Percentiles rank a stretch among this genome's conserved stretches.
Evolutionary conservation across 2,797 vertebrate species (phyloP).

Genomic region (Antrozous pallidus): DNA sequence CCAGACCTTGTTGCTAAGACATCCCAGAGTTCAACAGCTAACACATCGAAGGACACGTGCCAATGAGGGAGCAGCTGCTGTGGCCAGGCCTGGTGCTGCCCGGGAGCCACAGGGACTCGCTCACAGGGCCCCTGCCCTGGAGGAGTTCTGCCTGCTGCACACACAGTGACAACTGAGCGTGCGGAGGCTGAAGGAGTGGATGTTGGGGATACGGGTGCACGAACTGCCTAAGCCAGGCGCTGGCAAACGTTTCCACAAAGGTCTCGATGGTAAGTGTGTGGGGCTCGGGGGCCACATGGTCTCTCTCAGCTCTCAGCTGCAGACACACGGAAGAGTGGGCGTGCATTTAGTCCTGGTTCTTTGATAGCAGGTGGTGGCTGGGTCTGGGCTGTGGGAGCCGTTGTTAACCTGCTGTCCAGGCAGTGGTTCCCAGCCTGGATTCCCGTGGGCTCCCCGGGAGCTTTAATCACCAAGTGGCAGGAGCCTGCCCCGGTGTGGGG

Average conservation of each 20-base stretch:
- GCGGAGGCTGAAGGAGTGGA: background rate
- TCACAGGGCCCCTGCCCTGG: background rate
- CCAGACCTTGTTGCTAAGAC: background rate
- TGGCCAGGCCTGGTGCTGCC: background rate
- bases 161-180: rapidly evolving
- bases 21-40: background rate
- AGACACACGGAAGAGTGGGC: rapidly evolving
- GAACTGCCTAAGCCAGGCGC: background rate
- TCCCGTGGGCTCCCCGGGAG: background rate
- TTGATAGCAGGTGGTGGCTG: background rate
- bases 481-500: rapidly evolving
- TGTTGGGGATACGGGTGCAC: background rate
- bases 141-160: no score
- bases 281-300: background rate
- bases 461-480: rapidly evolving
- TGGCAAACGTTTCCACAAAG: background rate
- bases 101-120: background rate
- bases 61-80: rapidly evolving
- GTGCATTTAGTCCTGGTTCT: rapidly evolving
- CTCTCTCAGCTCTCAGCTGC: background rate
- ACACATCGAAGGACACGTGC: background rate
- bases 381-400: background rate
- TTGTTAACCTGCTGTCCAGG: background rate
- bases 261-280: background rate
- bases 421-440: background rate